Percentiles rank a stretch among this genome's conserved stretches.
These are phyloP conservation scores for Diarsia brunnea DNA, from an alignment of 2,888 invertebrate genomes.

Conservation along the genomic window DNA sequence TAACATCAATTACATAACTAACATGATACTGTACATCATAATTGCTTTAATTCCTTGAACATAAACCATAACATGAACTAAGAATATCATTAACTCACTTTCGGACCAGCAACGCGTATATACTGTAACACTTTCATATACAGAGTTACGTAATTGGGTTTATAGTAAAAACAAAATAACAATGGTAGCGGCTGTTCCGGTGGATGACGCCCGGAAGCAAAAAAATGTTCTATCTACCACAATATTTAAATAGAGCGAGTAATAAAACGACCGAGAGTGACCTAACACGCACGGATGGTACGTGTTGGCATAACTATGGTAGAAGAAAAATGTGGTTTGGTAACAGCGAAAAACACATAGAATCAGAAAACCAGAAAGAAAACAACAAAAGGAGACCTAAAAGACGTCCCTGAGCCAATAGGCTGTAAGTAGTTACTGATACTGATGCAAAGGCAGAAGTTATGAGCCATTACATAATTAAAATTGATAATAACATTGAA, in stretches of 20 bases:
- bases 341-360: background rate
- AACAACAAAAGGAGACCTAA: slow-evolving; percentile 1
- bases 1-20: slow-evolving; percentile 63
- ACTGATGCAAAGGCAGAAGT: background rate
- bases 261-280: slow-evolving; percentile 40
- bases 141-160: slow-evolving; percentile 76
- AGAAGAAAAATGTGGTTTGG: background rate
- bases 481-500: background rate
- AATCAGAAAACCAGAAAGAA: slow-evolving; percentile 3
- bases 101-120: slow-evolving; percentile 79
- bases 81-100: slow-evolving; percentile 85
- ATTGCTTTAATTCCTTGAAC: slow-evolving; percentile 65
- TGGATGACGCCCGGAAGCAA: slow-evolving; percentile 72
- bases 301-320: slow-evolving; percentile 6
- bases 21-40: slow-evolving; percentile 53
- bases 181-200: slow-evolving; percentile 74
- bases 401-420: background rate
- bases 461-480: background rate
- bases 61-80: slow-evolving; percentile 56
- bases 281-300: slow-evolving; percentile 10
- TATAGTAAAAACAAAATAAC: slow-evolving; percentile 70
- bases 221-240: slow-evolving; percentile 61
- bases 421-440: background rate
- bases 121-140: slow-evolving; percentile 81
- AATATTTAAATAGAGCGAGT: slow-evolving; percentile 49